Percentiles rank a stretch among this genome's conserved stretches.
These are phyloP conservation scores for Pollenia angustigena DNA, from an alignment of 2,888 invertebrate genomes.

Conservation along the genomic window DNA sequence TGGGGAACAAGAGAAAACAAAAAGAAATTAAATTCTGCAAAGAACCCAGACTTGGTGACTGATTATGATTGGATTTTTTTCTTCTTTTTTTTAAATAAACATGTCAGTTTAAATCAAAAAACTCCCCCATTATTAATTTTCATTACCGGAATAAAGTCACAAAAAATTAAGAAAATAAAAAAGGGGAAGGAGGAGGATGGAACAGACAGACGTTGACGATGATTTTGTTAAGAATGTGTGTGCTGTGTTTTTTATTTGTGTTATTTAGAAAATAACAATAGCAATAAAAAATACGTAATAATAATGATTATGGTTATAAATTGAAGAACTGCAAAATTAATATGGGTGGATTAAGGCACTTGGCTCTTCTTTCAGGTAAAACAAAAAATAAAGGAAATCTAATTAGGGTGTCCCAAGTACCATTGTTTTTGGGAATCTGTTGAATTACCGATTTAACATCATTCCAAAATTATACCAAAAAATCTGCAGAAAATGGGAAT, in stretches of 20 bases:
- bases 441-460: too few species aligned
- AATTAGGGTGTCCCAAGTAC: too few species aligned
- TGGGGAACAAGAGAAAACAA: slow-evolving; percentile 25
- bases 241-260: slow-evolving; percentile 34
- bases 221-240: slow-evolving; percentile 17
- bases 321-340: slow-evolving; percentile 40
- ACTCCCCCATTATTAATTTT: slow-evolving; percentile 60
- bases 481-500: too few species aligned
- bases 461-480: too few species aligned
- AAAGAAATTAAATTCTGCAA: slow-evolving; percentile 35
- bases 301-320: slow-evolving; percentile 30
- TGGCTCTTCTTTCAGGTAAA: slow-evolving; percentile 3
- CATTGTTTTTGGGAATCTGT: too few species aligned
- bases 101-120: slow-evolving; percentile 67
- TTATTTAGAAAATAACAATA: slow-evolving; percentile 47
- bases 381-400: too few species aligned
- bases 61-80: slow-evolving; percentile 49
- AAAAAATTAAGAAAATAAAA: slow-evolving; percentile 7
- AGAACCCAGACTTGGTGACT: slow-evolving; percentile 52
- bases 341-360: slow-evolving; percentile 43
- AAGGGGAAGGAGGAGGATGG: neutral
- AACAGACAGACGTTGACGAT: neutral
- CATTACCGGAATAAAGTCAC: slow-evolving; percentile 38
- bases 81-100: slow-evolving; percentile 51
- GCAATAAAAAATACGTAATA: slow-evolving; percentile 35